Percentiles rank a stretch among this genome's conserved stretches.
Conservation (phyloP, 2,888 invertebrate genomes). For the Sphecodes monilicornis region DNA sequence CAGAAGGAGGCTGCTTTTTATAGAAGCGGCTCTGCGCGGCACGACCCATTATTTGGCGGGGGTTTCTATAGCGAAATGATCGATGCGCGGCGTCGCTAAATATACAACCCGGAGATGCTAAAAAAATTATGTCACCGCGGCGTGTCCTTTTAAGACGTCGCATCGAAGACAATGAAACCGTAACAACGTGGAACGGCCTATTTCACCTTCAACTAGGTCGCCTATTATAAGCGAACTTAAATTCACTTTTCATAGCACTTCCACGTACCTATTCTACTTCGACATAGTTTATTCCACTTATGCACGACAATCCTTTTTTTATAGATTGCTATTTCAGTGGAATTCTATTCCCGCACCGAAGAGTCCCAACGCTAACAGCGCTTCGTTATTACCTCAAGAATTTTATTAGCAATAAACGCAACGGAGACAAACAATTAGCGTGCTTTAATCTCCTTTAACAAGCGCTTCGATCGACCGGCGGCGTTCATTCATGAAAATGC, state of each 20-base stretch:
- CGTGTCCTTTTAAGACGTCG: background rate
- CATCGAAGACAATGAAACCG: background rate
- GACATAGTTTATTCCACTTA: background rate
- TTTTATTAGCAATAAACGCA: background rate
- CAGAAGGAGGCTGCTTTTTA: background rate
- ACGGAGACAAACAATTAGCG: background rate
- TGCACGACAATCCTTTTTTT: background rate
- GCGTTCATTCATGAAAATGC: background rate
- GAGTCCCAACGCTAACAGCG: background rate
- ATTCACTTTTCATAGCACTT: conserved; percentile 3
- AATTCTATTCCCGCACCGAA: background rate
- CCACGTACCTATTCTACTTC: conserved; percentile 3
- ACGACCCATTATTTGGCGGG: background rate
- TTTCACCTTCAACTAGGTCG: background rate
- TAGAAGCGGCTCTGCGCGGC: background rate
- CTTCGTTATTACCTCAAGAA: background rate
- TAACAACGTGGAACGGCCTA: background rate
- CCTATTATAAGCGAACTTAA: background rate
- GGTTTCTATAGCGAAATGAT: background rate
- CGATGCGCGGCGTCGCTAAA: background rate
- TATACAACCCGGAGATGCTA: background rate
- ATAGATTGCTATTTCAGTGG: background rate
- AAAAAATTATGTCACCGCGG: background rate
- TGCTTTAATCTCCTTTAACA: background rate
- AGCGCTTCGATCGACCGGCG: background rate